A percentile compares a stretch with the other conserved stretches of the same genome.
These are phyloP conservation scores for Phataginus tricuspis DNA, from an alignment of 2,797 vertebrate genomes.

Conservation along the genomic window DNA sequence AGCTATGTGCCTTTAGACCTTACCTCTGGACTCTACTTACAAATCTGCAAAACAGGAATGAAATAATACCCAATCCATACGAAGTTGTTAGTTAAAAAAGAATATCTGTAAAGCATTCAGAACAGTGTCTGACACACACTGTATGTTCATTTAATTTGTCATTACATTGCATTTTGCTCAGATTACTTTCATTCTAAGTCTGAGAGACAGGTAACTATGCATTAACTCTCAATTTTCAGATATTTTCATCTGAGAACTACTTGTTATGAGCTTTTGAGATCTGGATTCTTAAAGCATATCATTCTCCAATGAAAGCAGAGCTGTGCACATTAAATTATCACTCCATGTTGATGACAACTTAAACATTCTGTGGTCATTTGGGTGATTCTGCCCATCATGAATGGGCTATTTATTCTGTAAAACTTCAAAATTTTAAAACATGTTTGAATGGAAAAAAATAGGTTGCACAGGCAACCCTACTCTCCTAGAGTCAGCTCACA, in stretches of 20 bases:
- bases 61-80: neutral
- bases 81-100: neutral
- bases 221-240: neutral
- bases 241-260: neutral
- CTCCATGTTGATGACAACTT: neutral
- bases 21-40: neutral
- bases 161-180: neutral
- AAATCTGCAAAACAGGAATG: neutral
- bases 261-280: neutral
- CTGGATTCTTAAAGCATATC: neutral
- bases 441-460: neutral
- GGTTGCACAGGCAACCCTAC: neutral
- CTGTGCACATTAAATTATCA: neutral
- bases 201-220: neutral
- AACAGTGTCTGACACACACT: neutral
- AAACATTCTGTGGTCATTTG: neutral
- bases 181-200: neutral
- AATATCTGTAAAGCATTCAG: neutral
- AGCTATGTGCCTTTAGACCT: neutral
- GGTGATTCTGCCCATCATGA: neutral
- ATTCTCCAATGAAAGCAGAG: neutral
- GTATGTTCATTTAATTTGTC: neutral
- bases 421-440: neutral
- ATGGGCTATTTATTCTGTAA: neutral
- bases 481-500: neutral